Base-by-base conservation (phyloP, 2,888 invertebrate species). In the Cheiracanthium punctorium region DNA sequence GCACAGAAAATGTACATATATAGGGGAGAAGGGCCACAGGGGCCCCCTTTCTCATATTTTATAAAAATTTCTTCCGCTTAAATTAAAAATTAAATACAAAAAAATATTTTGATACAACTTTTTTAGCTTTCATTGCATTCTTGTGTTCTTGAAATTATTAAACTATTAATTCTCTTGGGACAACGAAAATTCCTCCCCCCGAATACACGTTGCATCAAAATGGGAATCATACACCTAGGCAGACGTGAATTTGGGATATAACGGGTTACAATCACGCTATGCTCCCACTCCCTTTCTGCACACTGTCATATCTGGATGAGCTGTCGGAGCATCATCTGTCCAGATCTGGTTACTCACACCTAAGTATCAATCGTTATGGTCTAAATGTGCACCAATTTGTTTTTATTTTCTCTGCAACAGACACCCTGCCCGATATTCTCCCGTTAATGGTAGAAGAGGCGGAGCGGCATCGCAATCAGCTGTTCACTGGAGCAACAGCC, bases 401-500 rank as follows among this genome's bases (percentile, higher is more conserved):
- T 24, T 58, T 58, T 24, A 20, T 58, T n/a, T 17, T 17, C 17
- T 5, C 24, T 58, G 24, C 24, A 24, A 24, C 24, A 58, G 20
- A 24, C 24, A 17, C 17, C 24, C 14, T 58, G 20, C 24, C 58
- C 58, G 5, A 24, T 5, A 24, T 24, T 20, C 4, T 20, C 2
- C 20, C 5, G 24, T 58, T 58, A 58, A 58, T 58, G 58, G 2
- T 12, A n/a, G 48, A 24, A 17, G 17, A 5, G 58, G 12, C 17
- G 48, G 48, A 48, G 17, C 48, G 17, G 4, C 58, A 24, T 24
- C 58, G 12, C 12, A 24, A 58, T 58, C 58, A 58, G 58, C 58
- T 58, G 58, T 58, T 58, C 58, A 58, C 58, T 24, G 24, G 17
- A 58, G 58, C 58, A 58, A 58, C 20, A 1, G 58, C 58, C 58